Base-by-base conservation (phyloP, 1,140 invertebrate species). In the Drosophila ananassae region DNA sequence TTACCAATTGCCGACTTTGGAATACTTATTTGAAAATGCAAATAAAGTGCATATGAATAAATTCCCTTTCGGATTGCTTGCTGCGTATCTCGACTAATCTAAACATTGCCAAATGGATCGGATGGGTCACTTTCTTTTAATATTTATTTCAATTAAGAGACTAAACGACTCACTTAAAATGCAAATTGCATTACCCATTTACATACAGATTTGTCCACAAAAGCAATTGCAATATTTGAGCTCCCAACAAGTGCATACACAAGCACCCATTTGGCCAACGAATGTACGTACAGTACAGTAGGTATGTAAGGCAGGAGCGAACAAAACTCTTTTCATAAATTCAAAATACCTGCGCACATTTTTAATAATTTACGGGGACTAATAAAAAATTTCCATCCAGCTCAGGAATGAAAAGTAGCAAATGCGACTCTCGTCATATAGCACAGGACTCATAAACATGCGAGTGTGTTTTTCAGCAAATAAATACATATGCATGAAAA, bases 121-220 rank as follows among this genome's bases (percentile, higher is more conserved):
- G 47, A 56, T 56, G 74, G n/a, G 63, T 34, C 30, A 55, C 63
- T 62, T 61, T 58, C 55, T 64, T 64, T 64, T 77, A 72, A 82
- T 79, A 76, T 89, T 76, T 71, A 79, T 89, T 77, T 79, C 79
- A 87, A 87, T 87, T 87, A 89, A 63, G 75, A 75, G 34, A 37
- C 83, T 89, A 89, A 87, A 79, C 82, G 83, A 83, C 75, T 82
- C 83, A 82, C 79, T 87, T 89, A 77, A 89, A 87, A 87, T 87
- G 83, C 82, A 87, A 87, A 89, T 87, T 87, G 75, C 71, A 77
- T 87, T 58, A n/a, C 44, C 28, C 63, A 72, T 77, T 75, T 77
- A 78, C 73, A 84, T 62, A 68, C 54, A 56, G 64, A 76, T 80
- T 76, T 72, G 57, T 77, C 51, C 56, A 50, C 59, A 73, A 48